Evolutionary conservation across 1,140 invertebrate species (phyloP).

Genomic region (Aleiodes sp.): DNA sequence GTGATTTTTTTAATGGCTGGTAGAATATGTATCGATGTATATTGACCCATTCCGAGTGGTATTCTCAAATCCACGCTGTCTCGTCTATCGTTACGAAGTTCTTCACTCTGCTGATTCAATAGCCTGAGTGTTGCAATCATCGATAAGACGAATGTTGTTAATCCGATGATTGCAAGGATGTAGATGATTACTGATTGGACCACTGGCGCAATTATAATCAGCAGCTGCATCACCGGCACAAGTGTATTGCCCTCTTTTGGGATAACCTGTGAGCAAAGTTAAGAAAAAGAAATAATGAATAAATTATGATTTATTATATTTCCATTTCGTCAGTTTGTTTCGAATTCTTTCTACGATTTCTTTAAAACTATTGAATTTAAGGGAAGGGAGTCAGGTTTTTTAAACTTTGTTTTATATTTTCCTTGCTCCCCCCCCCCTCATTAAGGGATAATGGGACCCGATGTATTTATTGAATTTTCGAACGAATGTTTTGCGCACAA

Average conservation of each 20-base stretch:
- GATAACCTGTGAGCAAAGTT: slow-evolving; percentile 49
- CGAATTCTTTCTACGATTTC: too few species aligned
- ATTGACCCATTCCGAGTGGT: slow-evolving; percentile 59
- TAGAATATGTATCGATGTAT: slow-evolving; percentile 58
- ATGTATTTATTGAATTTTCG: too few species aligned
- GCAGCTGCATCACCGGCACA: slow-evolving; percentile 41
- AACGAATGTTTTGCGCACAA: too few species aligned
- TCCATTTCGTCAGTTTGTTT: not conserved
- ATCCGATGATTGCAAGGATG: slow-evolving; percentile 46
- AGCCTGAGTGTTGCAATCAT: slow-evolving; percentile 46
- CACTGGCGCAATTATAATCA: slow-evolving; percentile 42
- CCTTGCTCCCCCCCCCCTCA: too few species aligned
- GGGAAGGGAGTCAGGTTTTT: too few species aligned
- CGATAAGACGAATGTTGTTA: slow-evolving; percentile 44
- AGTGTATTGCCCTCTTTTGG: slow-evolving; percentile 40
- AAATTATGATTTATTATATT: not conserved
- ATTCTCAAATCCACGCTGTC: slow-evolving; percentile 58
- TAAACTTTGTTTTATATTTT: too few species aligned
- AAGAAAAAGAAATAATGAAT: slow-evolving; percentile 33
- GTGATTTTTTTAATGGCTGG: slow-evolving; percentile 60
- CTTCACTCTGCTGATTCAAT: slow-evolving; percentile 48
- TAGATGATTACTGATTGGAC: slow-evolving; percentile 48
- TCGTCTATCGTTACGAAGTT: slow-evolving; percentile 40
- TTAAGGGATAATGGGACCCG: too few species aligned
- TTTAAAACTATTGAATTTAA: too few species aligned